Evolutionary conservation across 2,888 invertebrate species (phyloP).

Genomic region (Plagodis pulveraria): DNA sequence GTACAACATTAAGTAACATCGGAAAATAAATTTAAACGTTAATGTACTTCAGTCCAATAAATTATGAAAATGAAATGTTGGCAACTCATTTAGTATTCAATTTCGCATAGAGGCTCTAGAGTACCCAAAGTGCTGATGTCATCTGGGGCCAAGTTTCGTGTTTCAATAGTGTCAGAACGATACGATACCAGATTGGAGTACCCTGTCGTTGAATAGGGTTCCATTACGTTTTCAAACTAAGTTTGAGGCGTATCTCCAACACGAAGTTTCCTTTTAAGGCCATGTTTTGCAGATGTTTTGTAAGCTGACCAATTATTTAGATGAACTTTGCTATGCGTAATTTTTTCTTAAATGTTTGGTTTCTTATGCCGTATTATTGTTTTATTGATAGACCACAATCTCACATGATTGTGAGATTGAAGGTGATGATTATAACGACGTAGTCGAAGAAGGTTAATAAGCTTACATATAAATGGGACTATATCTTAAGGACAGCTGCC

Average conservation of each 20-base stretch:
- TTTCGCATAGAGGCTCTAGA: conserved; percentile 22
- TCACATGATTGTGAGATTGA: too few species aligned
- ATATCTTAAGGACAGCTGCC: too few species aligned
- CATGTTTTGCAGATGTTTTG: conserved; percentile 1
- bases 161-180: too few species aligned
- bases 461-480: too few species aligned
- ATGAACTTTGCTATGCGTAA: too few species aligned
- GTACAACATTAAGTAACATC: too few species aligned
- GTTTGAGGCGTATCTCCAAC: conserved; percentile 23
- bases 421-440: too few species aligned
- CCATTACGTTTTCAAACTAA: conserved; percentile 29
- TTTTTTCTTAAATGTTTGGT: too few species aligned
- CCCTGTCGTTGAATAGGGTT: conserved; percentile 26
- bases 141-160: conserved; percentile 12
- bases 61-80: conserved; percentile 24
- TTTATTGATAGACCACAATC: too few species aligned
- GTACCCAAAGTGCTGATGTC: conserved; percentile 27
- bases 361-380: too few species aligned
- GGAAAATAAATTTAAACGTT: conserved; percentile 47
- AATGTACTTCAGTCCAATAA: conserved; percentile 37
- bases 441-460: too few species aligned
- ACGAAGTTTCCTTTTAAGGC: conserved; percentile 19
- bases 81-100: conserved; percentile 26
- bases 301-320: background rate
- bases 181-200: conserved; percentile 23